Percentiles rank a stretch among this genome's conserved stretches.
Conservation (phyloP, 2,888 invertebrate species). For the Omphaloscelis lunosa region DNA sequence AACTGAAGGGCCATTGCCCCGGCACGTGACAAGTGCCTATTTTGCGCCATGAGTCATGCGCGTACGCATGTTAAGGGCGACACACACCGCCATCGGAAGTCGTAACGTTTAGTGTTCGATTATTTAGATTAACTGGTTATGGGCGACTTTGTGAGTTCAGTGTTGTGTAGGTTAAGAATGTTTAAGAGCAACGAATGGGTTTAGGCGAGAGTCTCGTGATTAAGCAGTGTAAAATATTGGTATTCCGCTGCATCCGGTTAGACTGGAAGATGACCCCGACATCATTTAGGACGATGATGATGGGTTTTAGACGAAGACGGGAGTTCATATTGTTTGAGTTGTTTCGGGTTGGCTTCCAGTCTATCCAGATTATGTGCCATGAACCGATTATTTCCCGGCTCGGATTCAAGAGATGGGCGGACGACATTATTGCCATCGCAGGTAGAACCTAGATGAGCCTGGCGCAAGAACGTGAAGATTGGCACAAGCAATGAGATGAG, state of each 20-base stretch:
- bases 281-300: neutral
- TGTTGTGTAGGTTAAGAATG: constrained; percentile 6
- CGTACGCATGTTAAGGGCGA: constrained; percentile 58
- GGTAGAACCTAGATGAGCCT: neutral
- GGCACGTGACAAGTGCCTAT: constrained; percentile 70
- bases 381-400: neutral
- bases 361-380: neutral
- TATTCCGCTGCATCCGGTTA: too few relatives aligned
- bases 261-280: too few relatives aligned
- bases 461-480: neutral
- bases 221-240: neutral
- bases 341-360: neutral
- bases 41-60: constrained; percentile 69
- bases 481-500: neutral
- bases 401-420: neutral
- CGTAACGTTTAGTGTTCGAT: constrained; percentile 43
- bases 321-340: neutral
- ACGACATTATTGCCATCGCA: neutral
- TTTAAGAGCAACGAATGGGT: constrained; percentile 1
- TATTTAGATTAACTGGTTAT: constrained; percentile 48
- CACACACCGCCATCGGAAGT: constrained; percentile 60
- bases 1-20: constrained; percentile 66
- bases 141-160: constrained; percentile 14
- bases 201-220: neutral
- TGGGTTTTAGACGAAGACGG: neutral